phyloP scores from a whole-genome alignment of 1,140 invertebrate genomes.

The Lordiphosa stackelbergi region DNA sequence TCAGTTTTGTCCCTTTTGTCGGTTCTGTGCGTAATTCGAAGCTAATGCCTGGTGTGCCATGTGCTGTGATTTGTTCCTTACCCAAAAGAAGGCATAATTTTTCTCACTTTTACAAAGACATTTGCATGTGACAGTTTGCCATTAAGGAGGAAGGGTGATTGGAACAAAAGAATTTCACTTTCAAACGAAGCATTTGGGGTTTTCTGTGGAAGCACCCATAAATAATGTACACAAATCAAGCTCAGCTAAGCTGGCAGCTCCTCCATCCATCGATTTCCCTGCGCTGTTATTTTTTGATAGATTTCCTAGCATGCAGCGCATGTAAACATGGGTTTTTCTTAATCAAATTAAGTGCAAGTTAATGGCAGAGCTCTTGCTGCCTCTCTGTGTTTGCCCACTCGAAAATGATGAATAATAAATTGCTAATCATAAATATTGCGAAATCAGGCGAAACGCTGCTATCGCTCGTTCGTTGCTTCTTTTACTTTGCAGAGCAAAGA shows the following conservation, averaged over 20 bases:
- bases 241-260: conserved; percentile 6
- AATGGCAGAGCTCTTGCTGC: conserved; percentile 36
- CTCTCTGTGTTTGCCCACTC: conserved; percentile 60
- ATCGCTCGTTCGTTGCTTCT: neutral
- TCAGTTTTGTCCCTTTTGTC: conserved; percentile 3
- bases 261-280: conserved; percentile 12
- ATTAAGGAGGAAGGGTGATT: neutral
- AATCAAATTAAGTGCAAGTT: conserved; percentile 76
- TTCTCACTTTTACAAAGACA: conserved; percentile 14
- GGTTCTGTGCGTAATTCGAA: conserved; percentile 59
- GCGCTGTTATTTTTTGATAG: conserved; percentile 42
- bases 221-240: conserved; percentile 16
- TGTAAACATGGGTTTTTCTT: conserved; percentile 73
- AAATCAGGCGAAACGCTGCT: conserved; percentile 52
- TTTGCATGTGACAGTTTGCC: conserved; percentile 31
- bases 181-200: neutral
- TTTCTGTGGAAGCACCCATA: conserved; percentile 4
- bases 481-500: conserved; percentile 4
- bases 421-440: conserved; percentile 77
- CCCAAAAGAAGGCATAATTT: neutral
- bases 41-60: conserved; percentile 59
- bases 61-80: conserved; percentile 58
- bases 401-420: conserved; percentile 77
- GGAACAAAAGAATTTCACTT: neutral
- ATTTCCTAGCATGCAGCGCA: conserved; percentile 59